A percentile compares a stretch with the other conserved stretches of the same genome.
These are phyloP conservation scores for Sebastes oblongus DNA, from an alignment of 2,797 vertebrate genomes.

Conservation along the genomic window DNA sequence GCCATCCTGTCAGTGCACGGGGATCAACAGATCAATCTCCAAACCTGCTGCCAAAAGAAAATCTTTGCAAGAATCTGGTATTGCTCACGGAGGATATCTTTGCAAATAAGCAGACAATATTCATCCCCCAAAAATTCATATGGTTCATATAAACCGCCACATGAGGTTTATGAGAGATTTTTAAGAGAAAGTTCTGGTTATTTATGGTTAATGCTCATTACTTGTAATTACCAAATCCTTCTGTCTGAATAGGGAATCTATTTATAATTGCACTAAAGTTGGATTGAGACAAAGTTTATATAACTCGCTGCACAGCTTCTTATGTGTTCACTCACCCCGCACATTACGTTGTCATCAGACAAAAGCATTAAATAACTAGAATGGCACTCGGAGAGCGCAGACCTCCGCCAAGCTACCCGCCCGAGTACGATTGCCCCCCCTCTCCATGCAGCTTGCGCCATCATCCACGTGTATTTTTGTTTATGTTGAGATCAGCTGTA, in stretches of 20 bases:
- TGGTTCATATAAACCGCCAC: conserved; percentile 43
- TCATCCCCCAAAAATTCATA: conserved; percentile 57
- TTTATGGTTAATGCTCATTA: conserved; percentile 47
- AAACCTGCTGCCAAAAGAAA: conserved; percentile 58
- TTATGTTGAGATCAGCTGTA: too few species aligned
- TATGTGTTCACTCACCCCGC: neutral
- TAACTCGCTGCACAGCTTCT: neutral
- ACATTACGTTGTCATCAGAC: neutral
- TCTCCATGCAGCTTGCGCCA: too few species aligned
- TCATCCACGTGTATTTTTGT: too few species aligned
- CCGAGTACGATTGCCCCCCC: too few species aligned
- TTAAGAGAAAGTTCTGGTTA: conserved; percentile 16
- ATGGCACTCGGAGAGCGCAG: too few species aligned
- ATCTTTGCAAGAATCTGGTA: conserved; percentile 43
- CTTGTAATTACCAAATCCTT: conserved; percentile 44
- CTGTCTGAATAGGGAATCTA: conserved; percentile 13
- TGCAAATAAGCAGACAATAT: conserved; percentile 57
- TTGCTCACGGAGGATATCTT: conserved; percentile 49
- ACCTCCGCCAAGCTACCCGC: too few species aligned
- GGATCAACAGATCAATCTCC: conserved; percentile 66
- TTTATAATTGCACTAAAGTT: neutral
- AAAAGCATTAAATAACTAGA: neutral
- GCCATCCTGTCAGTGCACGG: conserved; percentile 59
- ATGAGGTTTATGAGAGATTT: conserved; percentile 35
- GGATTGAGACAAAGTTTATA: neutral